Percentiles rank a stretch among this genome's conserved stretches.
Evolutionary conservation across 2,113 vertebrate genomes (phyloP).

Genomic region (Chaetura pelagica): DNA sequence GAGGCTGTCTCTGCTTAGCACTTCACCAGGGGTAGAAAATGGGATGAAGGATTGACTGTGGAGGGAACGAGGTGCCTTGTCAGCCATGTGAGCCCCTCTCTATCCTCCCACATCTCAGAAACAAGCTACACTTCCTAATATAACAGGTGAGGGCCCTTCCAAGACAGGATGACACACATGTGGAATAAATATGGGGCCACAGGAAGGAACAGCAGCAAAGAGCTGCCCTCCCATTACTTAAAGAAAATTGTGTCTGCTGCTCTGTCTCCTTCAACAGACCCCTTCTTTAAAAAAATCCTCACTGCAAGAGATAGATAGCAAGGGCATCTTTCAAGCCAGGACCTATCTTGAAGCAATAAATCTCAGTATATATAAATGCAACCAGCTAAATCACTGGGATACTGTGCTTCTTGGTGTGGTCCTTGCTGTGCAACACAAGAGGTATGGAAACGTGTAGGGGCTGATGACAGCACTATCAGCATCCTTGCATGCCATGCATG

Average conservation of each 20-base stretch:
- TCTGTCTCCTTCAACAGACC: neutral
- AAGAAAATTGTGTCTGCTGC: neutral
- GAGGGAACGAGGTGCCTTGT: neutral
- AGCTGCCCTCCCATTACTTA: neutral
- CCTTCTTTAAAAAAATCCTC: neutral
- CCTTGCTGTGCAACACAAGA: fast-evolving
- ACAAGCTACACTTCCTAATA: neutral
- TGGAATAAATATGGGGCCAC: neutral
- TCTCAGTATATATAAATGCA: neutral
- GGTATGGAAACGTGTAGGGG: fast-evolving
- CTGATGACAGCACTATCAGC: neutral
- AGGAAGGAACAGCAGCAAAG: neutral
- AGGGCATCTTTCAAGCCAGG: neutral
- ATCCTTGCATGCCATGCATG: fast-evolving
- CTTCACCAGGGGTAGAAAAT: neutral
- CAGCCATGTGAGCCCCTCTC: neutral
- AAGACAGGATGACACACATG: fast-evolving
- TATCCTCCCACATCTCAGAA: neutral
- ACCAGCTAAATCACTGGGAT: neutral
- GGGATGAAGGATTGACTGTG: neutral
- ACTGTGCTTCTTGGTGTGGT: fast-evolving
- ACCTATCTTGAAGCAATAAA: neutral
- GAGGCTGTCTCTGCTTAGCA: neutral
- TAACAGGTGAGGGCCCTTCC: neutral
- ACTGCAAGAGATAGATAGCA: neutral